phyloP scores from a whole-genome alignment of 2,888 invertebrate genomes.

The Tipula lateralis region DNA sequence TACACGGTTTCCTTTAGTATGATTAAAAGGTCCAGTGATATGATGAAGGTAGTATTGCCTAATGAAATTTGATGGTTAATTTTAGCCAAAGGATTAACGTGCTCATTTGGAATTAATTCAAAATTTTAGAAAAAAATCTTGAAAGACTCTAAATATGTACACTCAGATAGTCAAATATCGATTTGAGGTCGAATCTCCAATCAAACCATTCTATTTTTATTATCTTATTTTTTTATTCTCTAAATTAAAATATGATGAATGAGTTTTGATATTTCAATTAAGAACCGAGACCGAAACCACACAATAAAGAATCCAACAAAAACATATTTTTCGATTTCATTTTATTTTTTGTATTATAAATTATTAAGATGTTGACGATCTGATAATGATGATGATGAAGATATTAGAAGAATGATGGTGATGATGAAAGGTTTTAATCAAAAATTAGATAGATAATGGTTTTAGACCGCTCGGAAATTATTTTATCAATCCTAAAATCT shows the following conservation, averaged over 20 bases:
- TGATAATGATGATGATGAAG: neutral
- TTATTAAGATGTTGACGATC: neutral
- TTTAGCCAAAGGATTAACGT: too few relatives aligned
- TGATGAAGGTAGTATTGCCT: too few relatives aligned
- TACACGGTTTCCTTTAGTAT: too few relatives aligned
- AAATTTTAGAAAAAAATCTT: too few relatives aligned
- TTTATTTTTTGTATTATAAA: neutral
- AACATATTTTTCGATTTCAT: neutral
- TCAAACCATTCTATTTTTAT: too few relatives aligned
- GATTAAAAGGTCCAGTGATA: too few relatives aligned
- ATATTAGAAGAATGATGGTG: neutral
- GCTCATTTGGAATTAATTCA: too few relatives aligned
- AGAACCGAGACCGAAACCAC: neutral
- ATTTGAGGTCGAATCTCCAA: too few relatives aligned
- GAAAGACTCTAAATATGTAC: too few relatives aligned
- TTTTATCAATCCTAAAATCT: neutral
- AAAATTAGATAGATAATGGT: neutral
- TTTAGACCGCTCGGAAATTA: neutral
- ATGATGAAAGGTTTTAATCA: neutral
- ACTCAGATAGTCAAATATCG: too few relatives aligned
- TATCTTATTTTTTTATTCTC: neutral
- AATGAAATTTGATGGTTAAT: too few relatives aligned
- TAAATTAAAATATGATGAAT: neutral
- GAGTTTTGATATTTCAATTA: slow-evolving; percentile 24
- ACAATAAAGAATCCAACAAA: neutral